A percentile compares a stretch with the other conserved stretches of the same genome.
These are phyloP conservation scores for Pollenia angustigena DNA, from an alignment of 2,888 invertebrate species.

Conservation along the genomic window DNA sequence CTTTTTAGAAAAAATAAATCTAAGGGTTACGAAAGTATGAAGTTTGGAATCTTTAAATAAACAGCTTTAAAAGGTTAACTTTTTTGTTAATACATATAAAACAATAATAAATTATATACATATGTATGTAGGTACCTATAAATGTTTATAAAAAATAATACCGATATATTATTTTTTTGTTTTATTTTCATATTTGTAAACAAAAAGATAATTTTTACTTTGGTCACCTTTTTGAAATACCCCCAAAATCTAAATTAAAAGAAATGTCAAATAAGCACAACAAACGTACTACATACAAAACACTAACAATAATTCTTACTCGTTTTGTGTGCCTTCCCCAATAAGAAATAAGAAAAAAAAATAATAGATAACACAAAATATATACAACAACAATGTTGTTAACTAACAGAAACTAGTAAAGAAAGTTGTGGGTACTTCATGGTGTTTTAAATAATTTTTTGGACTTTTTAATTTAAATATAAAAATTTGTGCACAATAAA, in stretches of 20 bases:
- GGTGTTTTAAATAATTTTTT: too few relatives aligned
- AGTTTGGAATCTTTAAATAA: too few relatives aligned
- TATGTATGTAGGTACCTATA: neutral
- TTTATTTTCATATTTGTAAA: conserved; percentile 58
- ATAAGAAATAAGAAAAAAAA: conserved; percentile 50
- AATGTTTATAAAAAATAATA: neutral
- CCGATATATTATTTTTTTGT: neutral
- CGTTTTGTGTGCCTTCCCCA: conserved; percentile 60
- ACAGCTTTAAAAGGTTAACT: too few relatives aligned
- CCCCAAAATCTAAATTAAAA: conserved; percentile 14
- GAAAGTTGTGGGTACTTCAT: too few relatives aligned
- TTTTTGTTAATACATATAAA: too few relatives aligned
- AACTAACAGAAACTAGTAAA: neutral
- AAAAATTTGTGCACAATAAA: too few relatives aligned
- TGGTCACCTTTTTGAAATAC: neutral
- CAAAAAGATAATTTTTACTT: conserved; percentile 26
- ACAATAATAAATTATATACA: neutral
- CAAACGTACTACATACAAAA: conserved; percentile 42
- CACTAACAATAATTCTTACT: conserved; percentile 32
- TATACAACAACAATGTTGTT: conserved; percentile 24
- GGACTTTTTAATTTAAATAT: too few relatives aligned
- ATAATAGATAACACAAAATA: conserved; percentile 3
- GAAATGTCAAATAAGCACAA: conserved; percentile 64
- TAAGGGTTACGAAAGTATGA: too few relatives aligned
- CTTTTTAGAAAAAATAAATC: too few relatives aligned